Conservation (phyloP, 2,888 invertebrate species). For the Megastigmus dorsalis region DNA sequence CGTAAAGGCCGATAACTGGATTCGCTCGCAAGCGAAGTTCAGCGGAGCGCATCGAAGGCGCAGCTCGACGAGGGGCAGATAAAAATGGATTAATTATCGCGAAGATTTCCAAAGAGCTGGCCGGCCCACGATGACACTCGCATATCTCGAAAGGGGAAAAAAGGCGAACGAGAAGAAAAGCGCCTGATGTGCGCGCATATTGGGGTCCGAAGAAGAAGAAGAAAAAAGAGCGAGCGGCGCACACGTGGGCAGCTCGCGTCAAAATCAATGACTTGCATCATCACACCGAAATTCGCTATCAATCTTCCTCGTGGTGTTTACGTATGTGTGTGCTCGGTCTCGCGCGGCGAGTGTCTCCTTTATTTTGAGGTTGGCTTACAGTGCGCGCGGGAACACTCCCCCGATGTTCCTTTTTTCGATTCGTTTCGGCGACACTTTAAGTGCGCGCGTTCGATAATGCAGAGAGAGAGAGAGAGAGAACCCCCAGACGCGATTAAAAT, state of each 20-base stretch:
- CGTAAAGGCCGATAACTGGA: background rate
- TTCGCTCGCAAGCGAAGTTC: background rate
- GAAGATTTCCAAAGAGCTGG: too few relatives aligned
- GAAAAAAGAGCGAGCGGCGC: background rate
- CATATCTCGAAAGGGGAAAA: background rate
- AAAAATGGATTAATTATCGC: conserved; percentile 50
- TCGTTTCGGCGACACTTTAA: conserved; percentile 14
- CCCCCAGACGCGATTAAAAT: conserved; percentile 39
- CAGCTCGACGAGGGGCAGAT: conserved; percentile 6
- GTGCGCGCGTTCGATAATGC: conserved; percentile 7
- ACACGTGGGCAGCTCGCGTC: background rate
- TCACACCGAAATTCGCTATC: conserved; percentile 41
- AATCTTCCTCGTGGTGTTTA: conserved; percentile 42
- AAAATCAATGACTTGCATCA: conserved; percentile 35
- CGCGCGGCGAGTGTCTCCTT: background rate
- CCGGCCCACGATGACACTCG: conserved; percentile 31
- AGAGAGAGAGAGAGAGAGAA: too few relatives aligned
- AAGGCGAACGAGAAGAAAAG: background rate
- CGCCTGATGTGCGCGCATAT: too few relatives aligned
- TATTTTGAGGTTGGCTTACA: background rate
- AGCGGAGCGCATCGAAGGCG: conserved; percentile 15
- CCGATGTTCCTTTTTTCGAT: background rate
- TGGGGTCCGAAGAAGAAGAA: too few relatives aligned
- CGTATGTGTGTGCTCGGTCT: background rate
- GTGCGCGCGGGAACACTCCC: too few relatives aligned